Conservation (phyloP, 2,888 invertebrate genomes). For the Cataglyphis albicans region DNA sequence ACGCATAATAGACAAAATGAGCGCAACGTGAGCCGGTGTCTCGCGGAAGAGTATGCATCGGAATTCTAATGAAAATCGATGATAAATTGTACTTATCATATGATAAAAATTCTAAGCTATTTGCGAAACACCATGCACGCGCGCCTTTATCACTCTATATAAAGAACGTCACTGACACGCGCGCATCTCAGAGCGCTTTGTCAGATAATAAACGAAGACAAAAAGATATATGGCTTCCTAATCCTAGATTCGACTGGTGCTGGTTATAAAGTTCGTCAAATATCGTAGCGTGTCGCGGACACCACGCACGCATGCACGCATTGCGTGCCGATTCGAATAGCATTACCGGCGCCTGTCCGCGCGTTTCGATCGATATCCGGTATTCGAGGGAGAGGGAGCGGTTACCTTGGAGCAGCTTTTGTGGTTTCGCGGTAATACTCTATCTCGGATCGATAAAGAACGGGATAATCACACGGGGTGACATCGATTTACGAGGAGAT, state of each 20-base stretch:
- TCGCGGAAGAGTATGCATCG: conserved; percentile 17
- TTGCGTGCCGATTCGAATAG: conserved; percentile 15
- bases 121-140: conserved; percentile 32
- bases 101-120: not conserved
- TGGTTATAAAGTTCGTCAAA: conserved; percentile 53
- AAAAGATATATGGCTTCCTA: not conserved
- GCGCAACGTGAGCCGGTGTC: not conserved
- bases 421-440: not conserved
- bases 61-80: conserved; percentile 21
- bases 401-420: conserved; percentile 31
- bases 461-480: conserved; percentile 2
- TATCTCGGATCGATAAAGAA: conserved; percentile 10
- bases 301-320: conserved; percentile 11
- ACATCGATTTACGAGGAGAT: not conserved
- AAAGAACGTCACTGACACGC: not conserved
- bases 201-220: too few relatives aligned
- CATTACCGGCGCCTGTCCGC: conserved; percentile 12
- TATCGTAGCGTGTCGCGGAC: conserved; percentile 40
- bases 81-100: not conserved
- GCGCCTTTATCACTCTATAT: conserved; percentile 7
- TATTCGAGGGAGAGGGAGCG: not conserved
- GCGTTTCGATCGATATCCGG: conserved; percentile 34
- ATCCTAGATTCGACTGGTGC: conserved; percentile 55
- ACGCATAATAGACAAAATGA: not conserved
- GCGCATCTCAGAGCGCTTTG: not conserved